Percentiles rank a stretch among this genome's conserved stretches.
Evolutionary conservation across 2,888 invertebrate species (phyloP).

Genomic region (Liposcelis brunnea): DNA sequence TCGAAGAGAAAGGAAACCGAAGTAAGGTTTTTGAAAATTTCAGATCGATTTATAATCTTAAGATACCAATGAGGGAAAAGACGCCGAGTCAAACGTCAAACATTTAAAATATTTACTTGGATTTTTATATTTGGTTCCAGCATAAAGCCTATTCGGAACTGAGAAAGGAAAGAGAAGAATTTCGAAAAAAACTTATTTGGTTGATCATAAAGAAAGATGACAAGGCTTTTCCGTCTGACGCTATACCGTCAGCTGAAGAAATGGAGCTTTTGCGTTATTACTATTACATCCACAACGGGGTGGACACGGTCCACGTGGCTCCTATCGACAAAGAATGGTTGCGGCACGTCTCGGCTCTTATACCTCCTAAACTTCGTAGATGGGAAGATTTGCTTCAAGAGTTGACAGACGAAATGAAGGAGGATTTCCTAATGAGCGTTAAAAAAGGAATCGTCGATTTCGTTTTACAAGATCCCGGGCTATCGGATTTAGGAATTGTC

Average conservation of each 20-base stretch:
- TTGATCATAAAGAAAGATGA: slow-evolving; percentile 39
- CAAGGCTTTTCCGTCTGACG: slow-evolving; percentile 17
- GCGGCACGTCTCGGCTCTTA: slow-evolving; percentile 43
- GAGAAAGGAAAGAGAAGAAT: slow-evolving; percentile 62
- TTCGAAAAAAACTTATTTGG: slow-evolving; percentile 59
- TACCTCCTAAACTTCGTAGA: slow-evolving; percentile 32
- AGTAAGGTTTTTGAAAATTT: too few species aligned
- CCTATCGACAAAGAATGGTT: slow-evolving; percentile 61
- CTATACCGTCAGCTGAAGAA: slow-evolving; percentile 43
- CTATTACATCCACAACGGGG: slow-evolving; percentile 77
- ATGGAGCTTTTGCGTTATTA: slow-evolving; percentile 63
- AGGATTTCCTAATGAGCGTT: slow-evolving; percentile 72
- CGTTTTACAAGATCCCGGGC: slow-evolving; percentile 59
- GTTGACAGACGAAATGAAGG: slow-evolving; percentile 60
- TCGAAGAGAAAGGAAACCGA: too few species aligned
- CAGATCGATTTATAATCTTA: too few species aligned
- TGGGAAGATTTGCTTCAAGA: slow-evolving; percentile 40
- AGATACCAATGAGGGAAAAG: too few species aligned
- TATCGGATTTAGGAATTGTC: slow-evolving; percentile 20
- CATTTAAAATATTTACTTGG: too few species aligned
- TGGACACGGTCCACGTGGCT: slow-evolving; percentile 77
- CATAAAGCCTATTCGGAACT: slow-evolving; percentile 46
- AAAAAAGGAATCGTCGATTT: slow-evolving; percentile 88
- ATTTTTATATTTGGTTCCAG: slow-evolving; percentile 8
- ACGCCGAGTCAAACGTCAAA: too few species aligned